phyloP scores from a whole-genome alignment of 2,797 vertebrate species.

The Pseudocheirus occidentalis region DNA sequence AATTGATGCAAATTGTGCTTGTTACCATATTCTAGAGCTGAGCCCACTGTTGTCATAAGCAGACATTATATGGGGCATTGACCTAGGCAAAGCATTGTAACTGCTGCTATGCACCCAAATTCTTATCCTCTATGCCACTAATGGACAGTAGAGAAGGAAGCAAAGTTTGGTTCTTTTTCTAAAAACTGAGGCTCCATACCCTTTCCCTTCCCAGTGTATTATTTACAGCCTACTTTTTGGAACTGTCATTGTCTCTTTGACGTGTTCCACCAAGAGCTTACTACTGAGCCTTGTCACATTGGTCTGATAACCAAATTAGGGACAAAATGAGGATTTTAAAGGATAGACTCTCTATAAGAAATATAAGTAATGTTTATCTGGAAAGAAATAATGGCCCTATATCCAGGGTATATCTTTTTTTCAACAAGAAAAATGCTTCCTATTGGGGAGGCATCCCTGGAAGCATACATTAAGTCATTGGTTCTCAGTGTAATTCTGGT shows the following conservation, averaged over 20 bases:
- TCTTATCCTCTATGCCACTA: background rate
- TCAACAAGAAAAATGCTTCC: fast-evolving
- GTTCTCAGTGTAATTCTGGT: background rate
- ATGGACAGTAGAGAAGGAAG: background rate
- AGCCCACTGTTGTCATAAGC: conserved; percentile 36
- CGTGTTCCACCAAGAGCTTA: background rate
- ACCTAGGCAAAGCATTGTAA: background rate
- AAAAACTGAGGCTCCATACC: background rate
- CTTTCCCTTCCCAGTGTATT: fast-evolving
- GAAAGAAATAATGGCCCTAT: background rate
- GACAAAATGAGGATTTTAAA: background rate
- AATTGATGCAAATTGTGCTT: conserved; percentile 31
- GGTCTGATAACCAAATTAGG: background rate
- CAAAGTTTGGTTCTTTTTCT: background rate
- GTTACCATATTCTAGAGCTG: conserved; percentile 8
- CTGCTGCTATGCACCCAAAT: background rate
- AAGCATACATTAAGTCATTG: background rate
- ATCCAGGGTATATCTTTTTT: background rate
- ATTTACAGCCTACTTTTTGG: fast-evolving
- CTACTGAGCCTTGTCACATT: background rate
- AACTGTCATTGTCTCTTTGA: fast-evolving
- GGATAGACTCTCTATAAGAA: background rate
- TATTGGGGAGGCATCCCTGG: fast-evolving
- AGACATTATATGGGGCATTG: background rate
- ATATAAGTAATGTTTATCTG: fast-evolving